These are phyloP conservation scores for Tachina grossa DNA, from an alignment of 2,888 invertebrate genomes.

Conservation along the genomic window DNA sequence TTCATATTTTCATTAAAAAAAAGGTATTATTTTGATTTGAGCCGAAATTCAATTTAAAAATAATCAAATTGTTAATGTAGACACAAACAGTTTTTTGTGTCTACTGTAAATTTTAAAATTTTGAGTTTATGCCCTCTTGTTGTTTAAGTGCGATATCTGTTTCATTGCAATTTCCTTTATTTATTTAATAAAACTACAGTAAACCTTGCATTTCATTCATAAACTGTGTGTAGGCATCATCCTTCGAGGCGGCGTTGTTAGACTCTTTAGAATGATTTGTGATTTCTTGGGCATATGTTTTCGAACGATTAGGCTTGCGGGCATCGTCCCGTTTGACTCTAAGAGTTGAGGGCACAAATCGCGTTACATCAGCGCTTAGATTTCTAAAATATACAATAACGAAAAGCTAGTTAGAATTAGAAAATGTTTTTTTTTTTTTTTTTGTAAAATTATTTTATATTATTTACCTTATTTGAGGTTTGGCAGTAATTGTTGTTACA, in stretches of 20 bases:
- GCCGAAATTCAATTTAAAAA: no score
- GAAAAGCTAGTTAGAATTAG: neutral
- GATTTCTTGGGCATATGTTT: slow-evolving; percentile 84
- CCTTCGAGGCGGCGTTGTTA: slow-evolving; percentile 88
- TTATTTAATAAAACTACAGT: slow-evolving; percentile 84
- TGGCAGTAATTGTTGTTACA: slow-evolving; percentile 95
- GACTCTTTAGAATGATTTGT: slow-evolving; percentile 80
- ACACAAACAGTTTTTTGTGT: no score
- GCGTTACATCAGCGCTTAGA: slow-evolving; percentile 95
- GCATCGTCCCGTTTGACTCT: slow-evolving; percentile 94
- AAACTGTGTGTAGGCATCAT: slow-evolving; percentile 99
- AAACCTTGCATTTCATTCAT: slow-evolving; percentile 99
- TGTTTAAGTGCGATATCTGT: no score
- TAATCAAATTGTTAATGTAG: no score
- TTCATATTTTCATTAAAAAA: no score
- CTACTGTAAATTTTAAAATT: no score
- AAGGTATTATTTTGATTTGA: neutral
- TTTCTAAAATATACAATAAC: slow-evolving; percentile 83
- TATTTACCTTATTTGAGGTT: slow-evolving; percentile 93
- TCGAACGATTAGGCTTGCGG: slow-evolving; percentile 83
- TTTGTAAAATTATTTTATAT: neutral
- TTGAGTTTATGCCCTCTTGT: no score
- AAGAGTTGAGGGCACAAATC: slow-evolving; percentile 96
- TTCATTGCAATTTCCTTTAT: no score
- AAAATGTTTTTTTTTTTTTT: no score